Evolutionary conservation across 2,888 invertebrate species (phyloP).

Genomic region (Neocrepidodera transversa): DNA sequence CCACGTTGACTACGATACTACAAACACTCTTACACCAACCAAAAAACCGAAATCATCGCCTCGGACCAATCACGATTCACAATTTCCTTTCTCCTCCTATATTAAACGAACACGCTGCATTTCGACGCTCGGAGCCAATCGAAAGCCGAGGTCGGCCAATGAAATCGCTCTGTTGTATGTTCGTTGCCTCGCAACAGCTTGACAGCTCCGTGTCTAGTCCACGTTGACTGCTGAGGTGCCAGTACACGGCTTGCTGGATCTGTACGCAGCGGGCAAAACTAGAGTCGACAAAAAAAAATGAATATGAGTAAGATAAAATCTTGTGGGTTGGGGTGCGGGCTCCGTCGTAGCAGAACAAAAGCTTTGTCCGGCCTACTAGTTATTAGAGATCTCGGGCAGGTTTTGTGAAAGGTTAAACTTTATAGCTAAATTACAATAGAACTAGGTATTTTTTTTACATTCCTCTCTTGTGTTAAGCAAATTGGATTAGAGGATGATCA

Average conservation of each 20-base stretch:
- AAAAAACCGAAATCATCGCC: neutral
- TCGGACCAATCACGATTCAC: constrained; percentile 26
- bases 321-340: constrained; percentile 59
- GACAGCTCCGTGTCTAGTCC: constrained; percentile 55
- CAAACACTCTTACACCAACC: constrained; percentile 45
- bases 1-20: constrained; percentile 55
- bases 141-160: constrained; percentile 49
- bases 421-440: constrained; percentile 58
- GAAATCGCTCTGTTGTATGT: constrained; percentile 44
- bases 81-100: constrained; percentile 47
- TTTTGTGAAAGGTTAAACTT: constrained; percentile 58
- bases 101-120: constrained; percentile 56
- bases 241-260: constrained; percentile 59
- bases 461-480: constrained; percentile 39
- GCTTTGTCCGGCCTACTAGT: constrained; percentile 58
- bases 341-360: constrained; percentile 58
- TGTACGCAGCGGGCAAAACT: constrained; percentile 60
- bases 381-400: constrained; percentile 57
- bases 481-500: constrained; percentile 40
- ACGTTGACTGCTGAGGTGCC: constrained; percentile 62
- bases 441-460: constrained; percentile 53
- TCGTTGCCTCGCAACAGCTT: constrained; percentile 51
- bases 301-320: constrained; percentile 61
- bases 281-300: constrained; percentile 60
- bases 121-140: constrained; percentile 44